Base-by-base conservation (phyloP, 2,113 vertebrate species). In the Platysteira castanea region DNA sequence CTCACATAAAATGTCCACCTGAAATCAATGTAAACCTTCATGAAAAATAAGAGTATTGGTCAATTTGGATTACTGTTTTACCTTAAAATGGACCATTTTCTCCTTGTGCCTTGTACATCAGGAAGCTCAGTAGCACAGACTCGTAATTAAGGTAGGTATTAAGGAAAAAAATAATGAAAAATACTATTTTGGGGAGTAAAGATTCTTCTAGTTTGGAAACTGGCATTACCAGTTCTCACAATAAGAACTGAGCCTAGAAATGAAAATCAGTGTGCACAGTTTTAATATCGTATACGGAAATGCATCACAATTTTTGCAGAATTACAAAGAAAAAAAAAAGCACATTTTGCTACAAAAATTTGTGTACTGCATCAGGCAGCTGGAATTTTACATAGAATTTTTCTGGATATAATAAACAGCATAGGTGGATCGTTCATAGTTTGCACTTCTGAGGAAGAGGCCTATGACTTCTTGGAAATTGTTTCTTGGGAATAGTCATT, bases 401-500 rank as follows among this genome's bases (percentile, higher is more conserved):
- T 93, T 88, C 57, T 78, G 71, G 37, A 79, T 82, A 94, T 84
- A 89, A 96, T 95, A 95, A 93, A 22, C 15, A 94, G n/a, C 22
- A 74, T 20, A 84, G 30, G 30, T 89, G 31, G 52, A 64, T 50
- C 16, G 9, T 41, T 93, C 37, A 21, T 20, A 56, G 30, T 15
- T 26, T 1, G 4, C 41, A 61, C 19, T 65, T 78, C 17, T 63
- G 19, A 74, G 39, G 30, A 28, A 75, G 11, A 87, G 44, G 52
- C 28, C 49, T 84, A 56, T 42, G 28, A 67, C 16, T 46, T 86
- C 35, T 41, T 44, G 14, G 26, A 11, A 73, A 53, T 87, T 31
- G 10, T 75, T 94, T 92, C 64, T 63, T 77, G 82, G 68, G 74
- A 73, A 42, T 21, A 96, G 64, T 75, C 69, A 44, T 52, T 61